Conservation (phyloP, 2,888 invertebrate genomes). For the Prosopocoilus inquinatus region DNA sequence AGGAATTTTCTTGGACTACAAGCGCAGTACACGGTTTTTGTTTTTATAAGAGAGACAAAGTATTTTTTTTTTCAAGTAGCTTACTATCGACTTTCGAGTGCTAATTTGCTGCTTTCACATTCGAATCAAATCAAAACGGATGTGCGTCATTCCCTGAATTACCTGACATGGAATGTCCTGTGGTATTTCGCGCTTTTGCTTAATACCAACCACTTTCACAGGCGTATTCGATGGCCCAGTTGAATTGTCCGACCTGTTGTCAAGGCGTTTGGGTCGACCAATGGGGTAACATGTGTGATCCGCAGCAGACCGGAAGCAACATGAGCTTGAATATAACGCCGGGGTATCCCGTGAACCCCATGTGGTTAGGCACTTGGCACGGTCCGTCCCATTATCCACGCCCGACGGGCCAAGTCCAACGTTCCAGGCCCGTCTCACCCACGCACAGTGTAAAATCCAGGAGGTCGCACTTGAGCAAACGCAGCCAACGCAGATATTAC, state of each 20-base stretch:
- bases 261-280: conserved; percentile 45
- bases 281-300: conserved; percentile 43
- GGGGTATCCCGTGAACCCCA: conserved; percentile 46
- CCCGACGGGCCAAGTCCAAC: conserved; percentile 52
- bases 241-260: conserved; percentile 61
- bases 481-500: conserved; percentile 51
- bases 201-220: conserved; percentile 39
- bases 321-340: conserved; percentile 54
- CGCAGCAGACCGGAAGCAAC: conserved; percentile 53
- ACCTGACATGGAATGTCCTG: too few species aligned
- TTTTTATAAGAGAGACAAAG: too few species aligned
- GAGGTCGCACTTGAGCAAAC: conserved; percentile 62
- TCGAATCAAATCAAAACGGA: too few species aligned
- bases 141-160: too few species aligned
- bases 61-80: too few species aligned
- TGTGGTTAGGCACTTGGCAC: conserved; percentile 53
- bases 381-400: conserved; percentile 41
- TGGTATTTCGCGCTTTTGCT: too few species aligned
- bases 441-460: conserved; percentile 69
- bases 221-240: conserved; percentile 71
- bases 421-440: conserved; percentile 66
- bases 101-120: too few species aligned
- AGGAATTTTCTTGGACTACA: too few species aligned
- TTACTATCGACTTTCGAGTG: too few species aligned
- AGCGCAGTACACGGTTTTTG: too few species aligned